Percentiles rank a stretch among this genome's conserved stretches.
These are phyloP conservation scores for Nerophis ophidion DNA, from an alignment of 2,113 vertebrate genomes.

Conservation along the genomic window DNA sequence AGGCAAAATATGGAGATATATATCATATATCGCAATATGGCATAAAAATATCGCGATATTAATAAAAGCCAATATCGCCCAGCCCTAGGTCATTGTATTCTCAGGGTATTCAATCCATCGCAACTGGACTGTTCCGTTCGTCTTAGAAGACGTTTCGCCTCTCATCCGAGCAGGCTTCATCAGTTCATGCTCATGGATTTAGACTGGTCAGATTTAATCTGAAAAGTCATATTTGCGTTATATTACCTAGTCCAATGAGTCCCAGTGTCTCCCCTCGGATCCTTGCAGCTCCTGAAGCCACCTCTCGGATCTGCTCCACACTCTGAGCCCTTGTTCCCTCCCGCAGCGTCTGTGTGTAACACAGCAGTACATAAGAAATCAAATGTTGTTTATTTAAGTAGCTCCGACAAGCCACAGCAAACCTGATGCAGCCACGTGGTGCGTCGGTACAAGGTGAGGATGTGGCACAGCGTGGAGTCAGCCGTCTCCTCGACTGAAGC, in stretches of 20 bases:
- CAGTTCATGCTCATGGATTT: too few relatives aligned
- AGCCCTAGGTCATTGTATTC: too few relatives aligned
- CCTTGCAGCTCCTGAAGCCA: slow-evolving; percentile 91
- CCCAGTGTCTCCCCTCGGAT: slow-evolving; percentile 95
- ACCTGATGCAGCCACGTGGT: slow-evolving; percentile 92
- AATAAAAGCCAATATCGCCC: too few relatives aligned
- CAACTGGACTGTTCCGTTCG: too few relatives aligned
- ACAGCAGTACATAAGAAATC: background rate
- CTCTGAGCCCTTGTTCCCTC: slow-evolving; percentile 95
- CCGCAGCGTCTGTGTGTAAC: slow-evolving; percentile 78
- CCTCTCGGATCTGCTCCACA: slow-evolving; percentile 95
- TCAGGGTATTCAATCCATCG: too few relatives aligned
- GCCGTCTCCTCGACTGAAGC: slow-evolving; percentile 96
- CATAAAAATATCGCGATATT: too few relatives aligned
- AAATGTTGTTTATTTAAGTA: background rate
- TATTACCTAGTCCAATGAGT: slow-evolving; percentile 80
- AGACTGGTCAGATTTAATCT: too few relatives aligned
- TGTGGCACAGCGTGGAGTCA: slow-evolving; percentile 95
- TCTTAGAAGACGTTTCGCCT: too few relatives aligned
- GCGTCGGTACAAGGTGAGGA: slow-evolving; percentile 93
- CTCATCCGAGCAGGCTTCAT: too few relatives aligned
- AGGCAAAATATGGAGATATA: too few relatives aligned
- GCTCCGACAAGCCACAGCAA: slow-evolving; percentile 8
- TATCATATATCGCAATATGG: too few relatives aligned
- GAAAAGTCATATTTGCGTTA: background rate